These are phyloP conservation scores for Heterocephalus glaber DNA, from an alignment of 2,113 vertebrate genomes.

Conservation along the genomic window DNA sequence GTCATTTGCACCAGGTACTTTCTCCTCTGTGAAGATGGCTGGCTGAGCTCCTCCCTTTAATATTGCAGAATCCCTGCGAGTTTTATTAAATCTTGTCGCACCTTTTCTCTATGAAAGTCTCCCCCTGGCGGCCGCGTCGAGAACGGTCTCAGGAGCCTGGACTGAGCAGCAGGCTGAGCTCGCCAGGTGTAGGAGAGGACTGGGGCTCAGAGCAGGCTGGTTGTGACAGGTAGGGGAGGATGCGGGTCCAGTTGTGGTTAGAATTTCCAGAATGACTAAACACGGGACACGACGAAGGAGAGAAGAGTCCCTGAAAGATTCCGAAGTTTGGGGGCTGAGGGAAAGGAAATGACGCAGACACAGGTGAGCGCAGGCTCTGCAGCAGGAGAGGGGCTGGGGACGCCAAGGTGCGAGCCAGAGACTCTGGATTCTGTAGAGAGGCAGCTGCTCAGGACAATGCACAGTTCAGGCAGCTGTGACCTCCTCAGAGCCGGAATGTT, in stretches of 20 bases:
- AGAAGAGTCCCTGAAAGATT: background rate
- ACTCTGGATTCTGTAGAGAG: background rate
- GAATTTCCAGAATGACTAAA: background rate
- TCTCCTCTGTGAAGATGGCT: background rate
- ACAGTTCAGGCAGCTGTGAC: background rate
- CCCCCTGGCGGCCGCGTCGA: background rate
- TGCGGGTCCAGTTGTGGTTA: background rate
- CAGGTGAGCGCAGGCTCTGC: too few species aligned
- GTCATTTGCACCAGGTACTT: background rate
- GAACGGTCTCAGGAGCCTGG: background rate
- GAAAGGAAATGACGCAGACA: background rate
- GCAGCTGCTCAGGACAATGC: background rate
- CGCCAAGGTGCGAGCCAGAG: background rate
- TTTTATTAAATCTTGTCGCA: rapidly evolving
- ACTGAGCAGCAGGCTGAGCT: background rate
- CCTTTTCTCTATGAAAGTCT: too few species aligned
- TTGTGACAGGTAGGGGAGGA: too few species aligned
- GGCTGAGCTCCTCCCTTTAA: too few species aligned
- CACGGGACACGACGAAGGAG: background rate
- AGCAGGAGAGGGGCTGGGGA: background rate
- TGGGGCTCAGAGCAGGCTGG: background rate
- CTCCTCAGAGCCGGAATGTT: background rate
- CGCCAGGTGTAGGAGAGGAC: background rate
- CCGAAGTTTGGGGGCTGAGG: too few species aligned
- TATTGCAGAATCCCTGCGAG: background rate